A percentile compares a stretch with the other conserved stretches of the same genome.
Conservation (phyloP, 2,797 vertebrate genomes). For the Arrhamphus sclerolepis region DNA sequence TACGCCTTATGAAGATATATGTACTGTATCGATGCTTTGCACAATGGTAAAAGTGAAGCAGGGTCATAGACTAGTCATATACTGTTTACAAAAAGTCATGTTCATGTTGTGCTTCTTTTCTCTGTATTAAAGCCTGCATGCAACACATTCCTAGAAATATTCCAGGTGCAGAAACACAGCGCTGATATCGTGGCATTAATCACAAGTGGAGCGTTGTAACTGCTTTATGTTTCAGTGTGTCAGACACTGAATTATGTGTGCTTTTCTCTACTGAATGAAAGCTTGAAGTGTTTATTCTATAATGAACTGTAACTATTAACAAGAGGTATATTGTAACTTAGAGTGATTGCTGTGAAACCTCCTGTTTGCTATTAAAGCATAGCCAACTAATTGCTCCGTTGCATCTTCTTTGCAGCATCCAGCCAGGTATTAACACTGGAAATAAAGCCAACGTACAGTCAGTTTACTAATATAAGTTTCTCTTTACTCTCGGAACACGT, state of each 20-base stretch:
- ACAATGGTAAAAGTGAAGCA: conserved; percentile 49
- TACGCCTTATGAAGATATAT: conserved; percentile 57
- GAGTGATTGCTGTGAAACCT: conserved; percentile 54
- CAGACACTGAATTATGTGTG: conserved; percentile 22
- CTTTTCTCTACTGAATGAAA: conserved; percentile 26
- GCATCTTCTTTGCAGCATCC: background rate
- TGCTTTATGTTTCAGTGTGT: conserved; percentile 41
- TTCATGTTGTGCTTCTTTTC: conserved; percentile 54
- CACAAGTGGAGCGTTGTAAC: conserved; percentile 19
- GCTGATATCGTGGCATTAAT: conserved; percentile 22
- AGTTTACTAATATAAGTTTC: conserved; percentile 1
- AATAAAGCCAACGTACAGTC: conserved; percentile 29
- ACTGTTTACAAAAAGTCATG: conserved; percentile 54
- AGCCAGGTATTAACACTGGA: background rate
- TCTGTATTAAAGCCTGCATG: conserved; percentile 60
- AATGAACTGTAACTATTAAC: conserved; percentile 30
- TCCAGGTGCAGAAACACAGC: conserved; percentile 38
- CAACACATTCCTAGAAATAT: conserved; percentile 48
- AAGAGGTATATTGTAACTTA: conserved; percentile 53
- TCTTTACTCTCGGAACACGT: conserved; percentile 53
- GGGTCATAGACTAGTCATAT: conserved; percentile 55
- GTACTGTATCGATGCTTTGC: conserved; percentile 67
- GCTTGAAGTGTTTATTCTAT: conserved; percentile 37
- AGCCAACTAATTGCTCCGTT: conserved; percentile 25
- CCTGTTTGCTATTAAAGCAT: conserved; percentile 68